Conservation (phyloP, 2,888 invertebrate species). For the Phengaris arion region DNA sequence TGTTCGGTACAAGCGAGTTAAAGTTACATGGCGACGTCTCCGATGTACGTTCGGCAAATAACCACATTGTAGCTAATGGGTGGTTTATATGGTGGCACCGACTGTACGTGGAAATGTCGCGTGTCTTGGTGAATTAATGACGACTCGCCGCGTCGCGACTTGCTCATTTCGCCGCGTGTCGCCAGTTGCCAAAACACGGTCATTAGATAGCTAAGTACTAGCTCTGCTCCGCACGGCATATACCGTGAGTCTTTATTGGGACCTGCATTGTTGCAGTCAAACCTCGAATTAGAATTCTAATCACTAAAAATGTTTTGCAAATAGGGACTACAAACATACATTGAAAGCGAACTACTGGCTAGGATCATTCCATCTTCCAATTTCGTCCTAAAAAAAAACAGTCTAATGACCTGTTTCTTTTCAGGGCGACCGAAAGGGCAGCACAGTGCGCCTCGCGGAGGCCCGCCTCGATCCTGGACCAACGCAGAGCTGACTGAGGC, state of each 20-base stretch:
- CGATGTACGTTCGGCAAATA: slow-evolving; percentile 49
- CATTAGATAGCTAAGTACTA: slow-evolving; percentile 73
- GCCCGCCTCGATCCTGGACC: slow-evolving; percentile 95
- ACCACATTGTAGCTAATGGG: not conserved
- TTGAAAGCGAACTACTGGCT: not conserved
- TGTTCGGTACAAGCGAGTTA: slow-evolving; percentile 54
- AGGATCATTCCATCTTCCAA: not conserved
- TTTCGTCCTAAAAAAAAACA: not conserved
- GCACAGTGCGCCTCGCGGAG: slow-evolving; percentile 93
- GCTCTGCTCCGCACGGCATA: slow-evolving; percentile 61
- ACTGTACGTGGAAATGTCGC: slow-evolving; percentile 71
- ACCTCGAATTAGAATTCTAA: slow-evolving; percentile 34
- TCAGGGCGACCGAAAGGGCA: slow-evolving; percentile 92
- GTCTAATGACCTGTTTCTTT: not conserved
- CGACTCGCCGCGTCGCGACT: slow-evolving; percentile 67
- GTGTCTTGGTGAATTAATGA: slow-evolving; percentile 74
- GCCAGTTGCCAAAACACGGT: slow-evolving; percentile 63
- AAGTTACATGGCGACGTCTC: slow-evolving; percentile 15
- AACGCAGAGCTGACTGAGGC: slow-evolving; percentile 95
- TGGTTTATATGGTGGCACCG: slow-evolving; percentile 34
- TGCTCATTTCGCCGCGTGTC: slow-evolving; percentile 69
- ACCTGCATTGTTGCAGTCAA: slow-evolving; percentile 59
- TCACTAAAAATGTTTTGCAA: not conserved
- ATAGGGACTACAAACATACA: not conserved
- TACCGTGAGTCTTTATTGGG: slow-evolving; percentile 59